A percentile compares a stretch with the other conserved stretches of the same genome.
Conservation (phyloP, 1,140 invertebrate genomes). For the Tetranychus urticae region DNA sequence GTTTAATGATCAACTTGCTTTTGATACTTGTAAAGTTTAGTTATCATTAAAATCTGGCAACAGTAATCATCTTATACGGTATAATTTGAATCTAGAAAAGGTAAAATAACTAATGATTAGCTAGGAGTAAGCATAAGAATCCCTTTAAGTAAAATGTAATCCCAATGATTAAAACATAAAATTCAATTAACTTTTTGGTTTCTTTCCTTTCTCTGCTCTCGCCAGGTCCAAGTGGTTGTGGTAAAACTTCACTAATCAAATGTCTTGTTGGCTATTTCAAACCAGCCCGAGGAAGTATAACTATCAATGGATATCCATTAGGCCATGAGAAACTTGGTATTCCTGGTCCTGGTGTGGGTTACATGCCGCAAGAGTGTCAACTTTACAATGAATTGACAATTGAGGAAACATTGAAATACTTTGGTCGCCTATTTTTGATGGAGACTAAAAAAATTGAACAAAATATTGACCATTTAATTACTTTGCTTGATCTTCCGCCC, state of each 20-base stretch:
- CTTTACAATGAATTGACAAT: conserved; percentile 82
- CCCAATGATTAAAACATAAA: too few species aligned
- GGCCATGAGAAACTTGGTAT: conserved; percentile 19
- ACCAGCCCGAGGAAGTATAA: conserved; percentile 14
- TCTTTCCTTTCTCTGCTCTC: too few species aligned
- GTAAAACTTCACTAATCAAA: neutral
- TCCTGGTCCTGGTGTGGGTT: conserved; percentile 52
- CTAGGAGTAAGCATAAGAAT: too few species aligned
- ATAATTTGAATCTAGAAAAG: too few species aligned
- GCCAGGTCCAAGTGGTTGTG: neutral
- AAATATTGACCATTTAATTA: conserved; percentile 56
- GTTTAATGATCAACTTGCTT: too few species aligned
- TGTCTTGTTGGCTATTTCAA: conserved; percentile 5
- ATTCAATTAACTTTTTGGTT: too few species aligned
- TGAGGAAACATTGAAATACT: conserved; percentile 76
- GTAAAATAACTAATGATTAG: too few species aligned
- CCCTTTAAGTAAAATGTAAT: too few species aligned
- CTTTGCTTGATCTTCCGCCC: conserved; percentile 62
- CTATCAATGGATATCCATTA: conserved; percentile 18
- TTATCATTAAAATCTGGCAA: too few species aligned
- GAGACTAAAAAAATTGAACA: conserved; percentile 41
- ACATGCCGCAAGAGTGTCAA: conserved; percentile 69
- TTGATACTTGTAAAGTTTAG: too few species aligned
- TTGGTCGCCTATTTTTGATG: conserved; percentile 84
- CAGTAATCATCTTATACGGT: too few species aligned